Conservation (phyloP, 2,113 vertebrate genomes). For the Aythya baeri region DNA sequence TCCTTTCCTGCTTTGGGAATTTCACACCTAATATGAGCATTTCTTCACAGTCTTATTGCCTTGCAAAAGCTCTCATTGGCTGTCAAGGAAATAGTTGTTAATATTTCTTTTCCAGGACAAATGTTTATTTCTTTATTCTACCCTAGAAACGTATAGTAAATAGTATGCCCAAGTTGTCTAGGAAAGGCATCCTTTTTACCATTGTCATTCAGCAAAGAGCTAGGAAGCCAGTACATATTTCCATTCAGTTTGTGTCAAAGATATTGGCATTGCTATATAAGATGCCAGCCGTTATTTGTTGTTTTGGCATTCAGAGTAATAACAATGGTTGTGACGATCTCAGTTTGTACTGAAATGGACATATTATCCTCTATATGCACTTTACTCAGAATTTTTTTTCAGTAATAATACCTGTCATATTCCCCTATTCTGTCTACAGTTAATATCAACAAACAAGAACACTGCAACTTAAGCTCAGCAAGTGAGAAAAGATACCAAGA, state of each 20-base stretch:
- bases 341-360: conserved; percentile 21
- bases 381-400: conserved; percentile 14
- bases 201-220: neutral
- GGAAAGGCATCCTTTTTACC: neutral
- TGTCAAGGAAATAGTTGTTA: neutral
- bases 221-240: neutral
- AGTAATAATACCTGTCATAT: conserved; percentile 32
- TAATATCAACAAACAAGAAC: conserved; percentile 29
- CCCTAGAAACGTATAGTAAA: neutral
- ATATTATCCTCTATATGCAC: conserved; percentile 18
- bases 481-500: conserved; percentile 22
- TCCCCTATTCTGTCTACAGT: conserved; percentile 37
- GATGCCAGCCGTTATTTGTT: conserved; percentile 61
- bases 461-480: conserved; percentile 8
- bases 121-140: neutral
- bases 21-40: neutral
- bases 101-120: neutral
- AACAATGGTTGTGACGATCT: conserved; percentile 20
- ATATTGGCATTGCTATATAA: conserved; percentile 29
- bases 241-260: conserved; percentile 32
- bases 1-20: neutral
- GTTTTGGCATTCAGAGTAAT: conserved; percentile 57
- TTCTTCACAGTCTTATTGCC: neutral
- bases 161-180: neutral
- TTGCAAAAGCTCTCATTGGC: neutral